A percentile compares a stretch with the other conserved stretches of the same genome.
Evolutionary conservation across 2,113 vertebrate genomes (phyloP).

Genomic region (Hippocampus guttulatus): DNA sequence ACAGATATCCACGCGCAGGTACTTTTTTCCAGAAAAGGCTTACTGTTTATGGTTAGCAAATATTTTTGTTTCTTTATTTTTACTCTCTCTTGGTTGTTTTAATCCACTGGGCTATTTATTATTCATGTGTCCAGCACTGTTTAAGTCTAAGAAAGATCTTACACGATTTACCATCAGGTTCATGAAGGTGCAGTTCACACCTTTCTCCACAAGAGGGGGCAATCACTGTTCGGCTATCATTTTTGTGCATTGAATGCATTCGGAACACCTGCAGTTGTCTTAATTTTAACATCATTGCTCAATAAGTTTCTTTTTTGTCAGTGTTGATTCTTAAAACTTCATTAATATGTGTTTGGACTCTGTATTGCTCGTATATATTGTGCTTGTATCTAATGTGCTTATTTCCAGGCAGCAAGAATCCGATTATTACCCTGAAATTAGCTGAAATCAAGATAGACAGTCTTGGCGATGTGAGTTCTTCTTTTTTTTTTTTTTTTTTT

Average conservation of each 20-base stretch:
- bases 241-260: slow-evolving; percentile 36
- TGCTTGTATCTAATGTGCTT: neutral
- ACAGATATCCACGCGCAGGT: slow-evolving; percentile 92
- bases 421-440: slow-evolving; percentile 87
- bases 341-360: neutral
- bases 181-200: neutral
- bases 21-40: neutral
- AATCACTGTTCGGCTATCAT: neutral
- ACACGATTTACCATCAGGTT: neutral
- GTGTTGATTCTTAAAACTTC: neutral
- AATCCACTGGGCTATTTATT: neutral
- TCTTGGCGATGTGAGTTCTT: slow-evolving; percentile 80
- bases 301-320: neutral
- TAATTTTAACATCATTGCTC: neutral
- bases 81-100: neutral
- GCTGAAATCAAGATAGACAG: slow-evolving; percentile 84
- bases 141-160: too few species aligned
- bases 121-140: neutral
- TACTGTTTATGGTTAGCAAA: neutral
- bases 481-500: too few species aligned
- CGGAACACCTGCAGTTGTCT: neutral
- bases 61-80: neutral
- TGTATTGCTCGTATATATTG: neutral
- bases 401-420: slow-evolving; percentile 89
- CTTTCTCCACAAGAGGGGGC: neutral